phyloP scores from a whole-genome alignment of 2,113 vertebrate species.

The Maccullochella peelii region DNA sequence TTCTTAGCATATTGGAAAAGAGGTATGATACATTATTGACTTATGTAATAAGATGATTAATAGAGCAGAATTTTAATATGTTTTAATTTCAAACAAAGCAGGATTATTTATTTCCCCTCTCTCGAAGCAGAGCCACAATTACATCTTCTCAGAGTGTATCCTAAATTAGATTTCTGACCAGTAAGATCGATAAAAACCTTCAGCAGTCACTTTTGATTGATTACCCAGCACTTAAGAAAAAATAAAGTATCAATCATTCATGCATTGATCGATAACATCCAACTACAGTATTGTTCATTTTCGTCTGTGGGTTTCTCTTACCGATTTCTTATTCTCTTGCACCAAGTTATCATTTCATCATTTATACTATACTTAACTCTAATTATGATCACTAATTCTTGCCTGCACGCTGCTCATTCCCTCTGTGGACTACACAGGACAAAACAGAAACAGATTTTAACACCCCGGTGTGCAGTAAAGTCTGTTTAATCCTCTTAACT shows the following conservation, averaged over 20 bases:
- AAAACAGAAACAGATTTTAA: constrained; percentile 22
- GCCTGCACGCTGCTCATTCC: background rate
- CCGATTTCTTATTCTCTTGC: background rate
- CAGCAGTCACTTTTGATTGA: constrained; percentile 38
- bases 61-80: constrained; percentile 14
- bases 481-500: constrained; percentile 54
- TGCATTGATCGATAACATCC: background rate
- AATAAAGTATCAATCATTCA: constrained; percentile 9
- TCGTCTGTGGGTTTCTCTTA: background rate
- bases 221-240: background rate
- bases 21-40: background rate
- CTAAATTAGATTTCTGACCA: constrained; percentile 46
- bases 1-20: constrained; percentile 19
- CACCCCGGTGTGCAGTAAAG: constrained; percentile 41
- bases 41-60: constrained; percentile 21
- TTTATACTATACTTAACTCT: background rate
- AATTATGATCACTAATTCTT: constrained; percentile 11
- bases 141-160: constrained; percentile 6
- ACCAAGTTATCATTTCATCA: constrained; percentile 1
- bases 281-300: background rate
- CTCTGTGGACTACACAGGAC: constrained; percentile 8
- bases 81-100: constrained; percentile 42
- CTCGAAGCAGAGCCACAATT: background rate
- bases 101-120: constrained; percentile 12
- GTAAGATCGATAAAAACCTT: constrained; percentile 37